phyloP scores from a whole-genome alignment of 2,797 vertebrate genomes.

The Sebastes jordani region DNA sequence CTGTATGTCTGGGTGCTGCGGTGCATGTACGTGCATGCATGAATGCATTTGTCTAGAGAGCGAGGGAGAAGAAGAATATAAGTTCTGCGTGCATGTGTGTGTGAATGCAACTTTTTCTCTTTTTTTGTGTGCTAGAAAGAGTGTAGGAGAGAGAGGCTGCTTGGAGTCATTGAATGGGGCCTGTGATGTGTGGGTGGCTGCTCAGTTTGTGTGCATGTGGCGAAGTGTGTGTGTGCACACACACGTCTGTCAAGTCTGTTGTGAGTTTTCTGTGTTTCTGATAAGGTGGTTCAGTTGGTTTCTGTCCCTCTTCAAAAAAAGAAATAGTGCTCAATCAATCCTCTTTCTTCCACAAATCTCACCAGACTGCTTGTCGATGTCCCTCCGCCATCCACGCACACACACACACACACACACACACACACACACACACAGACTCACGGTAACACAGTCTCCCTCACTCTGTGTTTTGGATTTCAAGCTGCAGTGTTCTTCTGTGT shows the following conservation, averaged over 20 bases:
- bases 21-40: constrained; percentile 27
- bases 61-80: constrained; percentile 27
- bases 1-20: constrained; percentile 22
- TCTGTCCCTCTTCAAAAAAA: constrained; percentile 21
- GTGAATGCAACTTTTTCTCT: constrained; percentile 53
- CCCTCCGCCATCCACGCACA: background rate
- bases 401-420: background rate
- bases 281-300: constrained; percentile 17
- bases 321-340: constrained; percentile 33
- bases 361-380: constrained; percentile 8
- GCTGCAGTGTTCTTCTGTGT: constrained; percentile 51
- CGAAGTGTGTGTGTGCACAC: constrained; percentile 25
- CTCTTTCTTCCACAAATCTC: constrained; percentile 3
- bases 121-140: constrained; percentile 51
- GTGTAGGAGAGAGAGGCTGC: constrained; percentile 40
- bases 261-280: constrained; percentile 42
- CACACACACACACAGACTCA: background rate
- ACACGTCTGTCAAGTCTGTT: constrained; percentile 64
- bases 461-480: constrained; percentile 49
- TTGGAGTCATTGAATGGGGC: constrained; percentile 56
- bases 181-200: constrained; percentile 62
- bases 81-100: constrained; percentile 36
- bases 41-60: constrained; percentile 52
- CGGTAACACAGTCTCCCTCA: constrained; percentile 13
- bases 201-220: constrained; percentile 51